Evolutionary conservation across 2,113 vertebrate genomes (phyloP).

Genomic region (Pygoscelis adeliae): DNA sequence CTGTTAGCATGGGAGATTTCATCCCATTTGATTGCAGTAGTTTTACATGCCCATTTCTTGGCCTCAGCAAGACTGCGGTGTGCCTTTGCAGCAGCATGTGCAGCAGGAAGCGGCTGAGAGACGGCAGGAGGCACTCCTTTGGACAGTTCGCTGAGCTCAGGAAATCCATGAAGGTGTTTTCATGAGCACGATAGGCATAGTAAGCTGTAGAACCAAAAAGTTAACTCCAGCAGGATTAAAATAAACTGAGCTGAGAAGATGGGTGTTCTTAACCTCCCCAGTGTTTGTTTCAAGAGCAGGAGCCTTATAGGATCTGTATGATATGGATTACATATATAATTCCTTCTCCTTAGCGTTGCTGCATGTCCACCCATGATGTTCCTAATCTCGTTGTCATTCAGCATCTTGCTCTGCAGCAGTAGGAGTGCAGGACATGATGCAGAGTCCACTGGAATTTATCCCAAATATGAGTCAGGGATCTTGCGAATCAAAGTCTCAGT

Average conservation of each 20-base stretch:
- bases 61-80: neutral
- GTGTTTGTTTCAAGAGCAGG: neutral
- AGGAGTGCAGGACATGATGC: neutral
- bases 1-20: neutral
- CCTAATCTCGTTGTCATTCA: neutral
- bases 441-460: neutral
- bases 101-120: neutral
- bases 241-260: neutral
- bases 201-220: neutral
- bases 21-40: neutral
- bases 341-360: neutral
- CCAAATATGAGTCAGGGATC: neutral
- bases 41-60: neutral
- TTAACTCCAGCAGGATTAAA: neutral
- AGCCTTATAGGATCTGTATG: neutral
- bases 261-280: neutral
- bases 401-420: neutral
- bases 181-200: neutral
- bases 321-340: neutral
- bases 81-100: neutral
- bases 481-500: rapidly evolving
- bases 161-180: neutral
- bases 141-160: neutral
- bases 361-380: neutral
- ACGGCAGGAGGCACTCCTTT: neutral